Base-by-base conservation (phyloP, 2,888 invertebrate species). In the Patella depressa region DNA sequence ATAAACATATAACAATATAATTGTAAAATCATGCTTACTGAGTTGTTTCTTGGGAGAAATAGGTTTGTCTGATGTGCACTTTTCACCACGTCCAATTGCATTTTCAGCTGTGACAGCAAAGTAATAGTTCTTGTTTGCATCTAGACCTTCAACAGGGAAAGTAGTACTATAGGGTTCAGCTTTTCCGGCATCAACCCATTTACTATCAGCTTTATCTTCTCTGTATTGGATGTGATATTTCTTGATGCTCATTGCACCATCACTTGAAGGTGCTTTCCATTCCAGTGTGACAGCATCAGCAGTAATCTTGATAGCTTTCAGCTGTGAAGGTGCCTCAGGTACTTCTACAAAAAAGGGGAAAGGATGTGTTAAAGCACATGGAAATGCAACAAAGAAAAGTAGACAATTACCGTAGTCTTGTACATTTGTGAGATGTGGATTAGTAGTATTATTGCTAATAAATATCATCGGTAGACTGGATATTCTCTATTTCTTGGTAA, bases 61-160 rank as follows among this genome's bases (percentile, higher is more conserved):
- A 17, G 88, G 84, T 78, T 87, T 86, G 19, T 85, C 85, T 53
- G 86, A 85, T 83, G 94, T 94, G 71, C 96, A 94, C 76, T 97
- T 95, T 87, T 95, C 94, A 91, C 98, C 96, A 78, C 96, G 92
- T 45, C 98, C 98, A 84, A 96, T 94, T 76, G 95, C 94, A 91
- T 98, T 98, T 92, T 98, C 98, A 72, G 98, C 98, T 78, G 95
- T 96, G 81, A 98, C 95, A 89, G 97, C 94, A 93, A 98, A 97
- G 87, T 95, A 93, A 86, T 97, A 95, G 91, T 96, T 95, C 89
- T 95, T 94, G 78, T 98, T 97, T 92, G 98, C 98, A 75, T 95
- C 80, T 15, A 87, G 81, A 59, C 82, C 83, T 12, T 82, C 80
- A 11, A 84, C 82, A 17, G 81, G 82, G 54, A 81, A 80, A 55